Percentiles rank a stretch among this genome's conserved stretches.
Evolutionary conservation across 2,888 invertebrate species (phyloP).

Genomic region (Pandemis cinnamomeana): DNA sequence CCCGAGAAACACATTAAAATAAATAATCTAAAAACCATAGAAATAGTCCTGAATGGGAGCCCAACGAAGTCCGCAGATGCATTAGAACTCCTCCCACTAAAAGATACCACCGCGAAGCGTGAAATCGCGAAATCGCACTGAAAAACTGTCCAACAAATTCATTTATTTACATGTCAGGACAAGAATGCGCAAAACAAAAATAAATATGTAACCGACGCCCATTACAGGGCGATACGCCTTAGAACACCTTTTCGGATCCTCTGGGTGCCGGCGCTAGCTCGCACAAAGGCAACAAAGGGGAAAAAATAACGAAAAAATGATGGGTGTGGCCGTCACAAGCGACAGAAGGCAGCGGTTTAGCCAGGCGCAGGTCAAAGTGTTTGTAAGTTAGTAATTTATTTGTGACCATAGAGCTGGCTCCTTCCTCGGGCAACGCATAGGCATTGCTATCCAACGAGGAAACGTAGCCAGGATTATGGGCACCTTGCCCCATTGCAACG

Average conservation of each 20-base stretch:
- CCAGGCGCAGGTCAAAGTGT: no score
- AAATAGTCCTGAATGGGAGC: conserved; percentile 35
- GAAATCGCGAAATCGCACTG: conserved; percentile 66
- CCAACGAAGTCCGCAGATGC: conserved; percentile 25
- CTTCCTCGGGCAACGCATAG: no score
- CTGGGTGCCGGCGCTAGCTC: conserved; percentile 81
- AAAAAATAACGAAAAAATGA: conserved; percentile 58
- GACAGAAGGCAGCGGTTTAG: not conserved
- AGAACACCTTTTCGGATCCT: conserved; percentile 75
- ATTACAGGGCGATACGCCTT: conserved; percentile 73
- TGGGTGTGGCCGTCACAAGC: conserved; percentile 14
- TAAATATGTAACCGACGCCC: conserved; percentile 81
- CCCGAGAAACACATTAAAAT: conserved; percentile 35
- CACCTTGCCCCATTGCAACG: no score
- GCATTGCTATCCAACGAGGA: no score
- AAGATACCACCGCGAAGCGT: conserved; percentile 75
- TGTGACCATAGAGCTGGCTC: no score
- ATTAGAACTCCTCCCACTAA: conserved; percentile 35
- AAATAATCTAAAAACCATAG: conserved; percentile 40
- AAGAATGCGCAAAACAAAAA: conserved; percentile 81
- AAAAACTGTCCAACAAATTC: conserved; percentile 68
- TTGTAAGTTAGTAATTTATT: no score
- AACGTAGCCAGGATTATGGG: no score
- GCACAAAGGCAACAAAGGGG: conserved; percentile 80
- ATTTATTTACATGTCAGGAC: conserved; percentile 80